A percentile compares a stretch with the other conserved stretches of the same genome.
phyloP scores from a whole-genome alignment of 2,888 invertebrate species.

The Silvanus unidentatus region DNA sequence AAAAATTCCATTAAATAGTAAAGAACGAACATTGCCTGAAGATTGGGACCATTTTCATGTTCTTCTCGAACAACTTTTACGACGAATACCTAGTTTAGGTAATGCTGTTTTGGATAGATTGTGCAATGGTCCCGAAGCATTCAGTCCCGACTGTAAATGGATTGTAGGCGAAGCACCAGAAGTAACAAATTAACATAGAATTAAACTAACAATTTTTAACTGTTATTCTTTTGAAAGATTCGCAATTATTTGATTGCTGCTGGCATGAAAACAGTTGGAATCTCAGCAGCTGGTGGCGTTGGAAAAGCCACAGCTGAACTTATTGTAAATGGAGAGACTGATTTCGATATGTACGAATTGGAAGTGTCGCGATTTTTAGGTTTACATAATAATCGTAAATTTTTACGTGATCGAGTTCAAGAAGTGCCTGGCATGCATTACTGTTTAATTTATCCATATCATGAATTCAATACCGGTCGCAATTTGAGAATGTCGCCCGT shows the following conservation, averaged over 20 bases:
- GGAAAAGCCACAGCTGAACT: conserved; percentile 84
- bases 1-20: conserved; percentile 57
- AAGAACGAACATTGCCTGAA: conserved; percentile 66
- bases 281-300: conserved; percentile 92
- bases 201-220: background rate
- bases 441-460: conserved; percentile 74
- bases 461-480: conserved; percentile 77
- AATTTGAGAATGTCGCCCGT: conserved; percentile 92
- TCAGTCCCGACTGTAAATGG: conserved; percentile 95
- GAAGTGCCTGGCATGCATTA: conserved; percentile 91
- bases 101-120: conserved; percentile 72
- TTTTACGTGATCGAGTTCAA: conserved; percentile 81
- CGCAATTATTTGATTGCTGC: conserved; percentile 87
- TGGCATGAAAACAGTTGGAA: conserved; percentile 95
- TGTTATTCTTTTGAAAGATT: conserved; percentile 50
- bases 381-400: conserved; percentile 90
- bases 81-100: conserved; percentile 74
- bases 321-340: conserved; percentile 74
- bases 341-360: conserved; percentile 79
- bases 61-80: conserved; percentile 76
- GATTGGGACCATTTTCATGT: conserved; percentile 98
- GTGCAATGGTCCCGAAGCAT: conserved; percentile 87
- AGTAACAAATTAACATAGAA: no score
- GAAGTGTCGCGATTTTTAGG: conserved; percentile 88
- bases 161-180: conserved; percentile 92